phyloP scores from a whole-genome alignment of 2,797 vertebrate genomes.

The Acanthopagrus latus region DNA sequence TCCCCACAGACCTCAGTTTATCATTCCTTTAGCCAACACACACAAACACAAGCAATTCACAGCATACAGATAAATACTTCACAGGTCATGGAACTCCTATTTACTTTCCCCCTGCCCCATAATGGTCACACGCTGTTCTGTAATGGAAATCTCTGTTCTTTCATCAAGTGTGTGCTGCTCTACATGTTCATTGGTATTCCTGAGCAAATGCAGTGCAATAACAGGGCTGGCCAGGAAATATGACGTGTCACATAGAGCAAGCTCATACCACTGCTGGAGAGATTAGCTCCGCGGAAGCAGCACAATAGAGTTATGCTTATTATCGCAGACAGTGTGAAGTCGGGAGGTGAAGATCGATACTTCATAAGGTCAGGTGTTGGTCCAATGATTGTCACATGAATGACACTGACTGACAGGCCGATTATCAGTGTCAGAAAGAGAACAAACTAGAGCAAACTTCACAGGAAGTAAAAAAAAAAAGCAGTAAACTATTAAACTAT shows the following conservation, averaged over 20 bases:
- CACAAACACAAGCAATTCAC: slow-evolving; percentile 16
- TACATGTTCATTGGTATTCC: slow-evolving; percentile 48
- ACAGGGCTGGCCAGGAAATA: slow-evolving; percentile 52
- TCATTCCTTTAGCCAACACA: slow-evolving; percentile 21
- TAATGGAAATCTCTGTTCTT: slow-evolving; percentile 61
- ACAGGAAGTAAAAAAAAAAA: neutral
- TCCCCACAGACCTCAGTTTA: slow-evolving; percentile 21
- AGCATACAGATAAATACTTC: slow-evolving; percentile 58
- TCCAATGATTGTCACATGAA: slow-evolving; percentile 17
- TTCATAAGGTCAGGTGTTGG: slow-evolving; percentile 21
- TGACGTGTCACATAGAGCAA: slow-evolving; percentile 36
- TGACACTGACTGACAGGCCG: slow-evolving; percentile 34
- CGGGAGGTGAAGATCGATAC: slow-evolving; percentile 45
- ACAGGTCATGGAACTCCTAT: slow-evolving; percentile 59
- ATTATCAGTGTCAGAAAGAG: slow-evolving; percentile 10
- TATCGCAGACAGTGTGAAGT: slow-evolving; percentile 23
- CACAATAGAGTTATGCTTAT: slow-evolving; percentile 33
- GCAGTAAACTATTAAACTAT: neutral
- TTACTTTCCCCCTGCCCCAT: slow-evolving; percentile 41
- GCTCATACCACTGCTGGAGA: slow-evolving; percentile 20
- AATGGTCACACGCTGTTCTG: slow-evolving; percentile 58
- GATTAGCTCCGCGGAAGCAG: slow-evolving; percentile 38
- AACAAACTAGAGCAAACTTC: neutral
- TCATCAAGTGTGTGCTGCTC: slow-evolving; percentile 54
- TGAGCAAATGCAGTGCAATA: slow-evolving; percentile 49